Evolutionary conservation across 2,797 vertebrate genomes (phyloP).

Genomic region (Muscicapa comitata): DNA sequence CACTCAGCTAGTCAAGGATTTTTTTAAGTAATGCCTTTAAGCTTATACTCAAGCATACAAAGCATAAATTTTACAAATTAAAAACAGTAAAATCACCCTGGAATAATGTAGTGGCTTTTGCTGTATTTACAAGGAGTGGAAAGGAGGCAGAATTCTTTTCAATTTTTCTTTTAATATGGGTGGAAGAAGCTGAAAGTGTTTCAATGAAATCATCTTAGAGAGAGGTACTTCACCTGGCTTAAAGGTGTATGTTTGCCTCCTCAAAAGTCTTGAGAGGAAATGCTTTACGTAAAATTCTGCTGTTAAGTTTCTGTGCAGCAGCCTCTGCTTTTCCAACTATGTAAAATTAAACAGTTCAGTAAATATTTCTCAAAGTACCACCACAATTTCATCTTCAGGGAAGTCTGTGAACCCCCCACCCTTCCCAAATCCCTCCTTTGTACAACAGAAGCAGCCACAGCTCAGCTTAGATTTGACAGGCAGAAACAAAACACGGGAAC

Average conservation of each 20-base stretch:
- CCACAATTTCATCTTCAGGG: neutral
- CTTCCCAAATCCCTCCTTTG: neutral
- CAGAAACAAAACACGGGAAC: neutral
- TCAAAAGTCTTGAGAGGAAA: neutral
- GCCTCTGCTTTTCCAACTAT: neutral
- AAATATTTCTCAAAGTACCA: neutral
- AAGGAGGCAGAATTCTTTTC: neutral
- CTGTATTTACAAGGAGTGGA: constrained; percentile 12
- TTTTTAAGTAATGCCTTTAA: constrained; percentile 49
- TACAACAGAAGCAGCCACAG: neutral
- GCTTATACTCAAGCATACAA: constrained; percentile 56
- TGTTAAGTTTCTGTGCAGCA: neutral
- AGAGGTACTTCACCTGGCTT: constrained; percentile 7
- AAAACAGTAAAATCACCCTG: constrained; percentile 31
- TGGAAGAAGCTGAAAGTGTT: constrained; percentile 4
- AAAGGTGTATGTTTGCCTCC: neutral
- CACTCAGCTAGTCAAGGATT: constrained; percentile 18
- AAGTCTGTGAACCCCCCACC: neutral
- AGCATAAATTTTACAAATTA: constrained; percentile 43
- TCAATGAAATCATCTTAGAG: neutral
- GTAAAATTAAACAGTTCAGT: neutral
- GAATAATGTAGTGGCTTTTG: constrained; percentile 31
- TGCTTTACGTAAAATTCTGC: neutral
- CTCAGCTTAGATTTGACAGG: neutral
- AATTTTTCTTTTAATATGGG: neutral